A percentile compares a stretch with the other conserved stretches of the same genome.
Conservation (phyloP, 2,888 invertebrate genomes). For the Globia sparganii region DNA sequence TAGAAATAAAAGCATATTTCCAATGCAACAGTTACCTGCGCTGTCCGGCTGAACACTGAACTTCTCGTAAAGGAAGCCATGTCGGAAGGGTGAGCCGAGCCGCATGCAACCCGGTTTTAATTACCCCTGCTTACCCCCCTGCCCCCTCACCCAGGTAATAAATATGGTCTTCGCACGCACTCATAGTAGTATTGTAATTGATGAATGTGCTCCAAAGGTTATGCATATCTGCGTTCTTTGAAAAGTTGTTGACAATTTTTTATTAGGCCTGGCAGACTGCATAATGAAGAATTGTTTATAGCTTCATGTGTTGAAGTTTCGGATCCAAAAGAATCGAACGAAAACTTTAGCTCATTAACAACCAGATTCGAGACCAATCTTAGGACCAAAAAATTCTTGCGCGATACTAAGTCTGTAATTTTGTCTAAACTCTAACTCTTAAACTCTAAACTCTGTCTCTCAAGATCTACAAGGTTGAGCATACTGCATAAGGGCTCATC, state of each 20-base stretch:
- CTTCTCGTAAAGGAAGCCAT: conserved; percentile 72
- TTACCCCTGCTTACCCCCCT: conserved; percentile 76
- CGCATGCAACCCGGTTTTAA: conserved; percentile 76
- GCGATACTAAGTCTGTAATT: not conserved
- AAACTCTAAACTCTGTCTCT: too few relatives aligned
- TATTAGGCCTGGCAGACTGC: conserved; percentile 14
- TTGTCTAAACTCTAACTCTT: too few relatives aligned
- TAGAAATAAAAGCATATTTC: conserved; percentile 67
- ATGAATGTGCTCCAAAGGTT: conserved; percentile 63
- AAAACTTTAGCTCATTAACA: not conserved
- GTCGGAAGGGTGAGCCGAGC: conserved; percentile 73
- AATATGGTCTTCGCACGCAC: conserved; percentile 81
- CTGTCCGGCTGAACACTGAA: conserved; percentile 67
- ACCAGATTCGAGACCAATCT: not conserved
- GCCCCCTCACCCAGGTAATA: conserved; percentile 68
- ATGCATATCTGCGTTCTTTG: conserved; percentile 32
- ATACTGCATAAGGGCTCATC: not conserved
- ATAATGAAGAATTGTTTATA: conserved; percentile 17
- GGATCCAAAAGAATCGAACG: not conserved
- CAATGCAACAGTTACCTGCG: conserved; percentile 55
- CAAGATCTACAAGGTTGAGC: too few relatives aligned
- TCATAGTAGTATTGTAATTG: conserved; percentile 73
- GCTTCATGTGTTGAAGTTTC: not conserved
- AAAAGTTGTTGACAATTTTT: conserved; percentile 56
- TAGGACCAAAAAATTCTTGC: not conserved